Conservation (phyloP, 2,888 invertebrate species). For the Hypselothyrea guttata region DNA sequence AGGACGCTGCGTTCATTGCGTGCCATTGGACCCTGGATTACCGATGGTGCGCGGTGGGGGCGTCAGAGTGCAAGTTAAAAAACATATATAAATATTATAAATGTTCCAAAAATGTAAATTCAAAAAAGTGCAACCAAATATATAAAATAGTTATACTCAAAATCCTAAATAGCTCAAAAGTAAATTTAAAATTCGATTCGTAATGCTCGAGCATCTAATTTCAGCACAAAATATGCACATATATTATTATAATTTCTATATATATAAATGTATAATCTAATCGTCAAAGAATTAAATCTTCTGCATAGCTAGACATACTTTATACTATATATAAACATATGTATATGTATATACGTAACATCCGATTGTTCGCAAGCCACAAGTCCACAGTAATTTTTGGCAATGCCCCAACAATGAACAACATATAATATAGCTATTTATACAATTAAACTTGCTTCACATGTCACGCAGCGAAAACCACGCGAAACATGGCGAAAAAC, state of each 20-base stretch:
- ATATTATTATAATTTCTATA: not conserved
- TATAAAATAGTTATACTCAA: not conserved
- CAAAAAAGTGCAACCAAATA: not conserved
- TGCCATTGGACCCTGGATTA: conserved; percentile 79
- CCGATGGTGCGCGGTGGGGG: conserved; percentile 58
- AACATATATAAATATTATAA: not conserved
- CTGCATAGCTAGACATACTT: not conserved
- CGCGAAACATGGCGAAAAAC: conserved; percentile 41
- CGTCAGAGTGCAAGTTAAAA: not conserved
- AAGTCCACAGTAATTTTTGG: conserved; percentile 45
- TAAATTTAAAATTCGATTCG: too few relatives aligned
- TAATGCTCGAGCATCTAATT: not conserved
- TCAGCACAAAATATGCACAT: not conserved
- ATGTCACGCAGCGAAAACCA: conserved; percentile 21
- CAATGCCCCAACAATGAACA: conserved; percentile 37
- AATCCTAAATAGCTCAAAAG: too few relatives aligned
- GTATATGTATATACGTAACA: conserved; percentile 34
- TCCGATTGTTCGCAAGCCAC: conserved; percentile 27
- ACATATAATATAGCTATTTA: conserved; percentile 43
- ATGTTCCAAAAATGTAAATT: not conserved
- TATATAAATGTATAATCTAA: conserved; percentile 1
- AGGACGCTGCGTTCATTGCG: conserved; percentile 41
- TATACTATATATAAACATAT: conserved; percentile 11
- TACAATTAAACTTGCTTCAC: conserved; percentile 35
- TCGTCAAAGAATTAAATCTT: conserved; percentile 2